Base-by-base conservation (phyloP, 2,113 vertebrate genomes). In the Nycticryphes semicollaris region DNA sequence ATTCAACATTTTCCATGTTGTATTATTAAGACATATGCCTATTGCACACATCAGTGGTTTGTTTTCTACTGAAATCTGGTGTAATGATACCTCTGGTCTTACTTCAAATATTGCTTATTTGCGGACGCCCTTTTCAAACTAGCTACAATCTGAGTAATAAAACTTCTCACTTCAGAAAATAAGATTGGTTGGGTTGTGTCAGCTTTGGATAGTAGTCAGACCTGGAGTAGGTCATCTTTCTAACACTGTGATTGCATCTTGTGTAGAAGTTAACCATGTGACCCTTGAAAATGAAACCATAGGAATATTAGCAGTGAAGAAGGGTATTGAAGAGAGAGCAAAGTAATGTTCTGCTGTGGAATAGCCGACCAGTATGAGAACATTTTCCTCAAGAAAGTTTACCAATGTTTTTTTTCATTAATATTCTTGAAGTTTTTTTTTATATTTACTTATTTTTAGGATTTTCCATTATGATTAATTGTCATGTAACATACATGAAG, bases 31-130 rank as follows among this genome's bases (percentile, higher is more conserved):
- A 89, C 3, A 2, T 0, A 3, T 77, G 35, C 69, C 31, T 51
- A 5, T 30, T 59, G 23, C 20, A 47, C 17, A 24, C 20, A 47
- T 64, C 56, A 74, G 1, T 39, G 0, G 0, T 67, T 35, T 81
- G 37, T 78, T 81, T 76, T 78, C 39, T 62, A 0, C 35, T 41
- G 62, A 70, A 93, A 27, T 64, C n/a, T 9, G 4, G 3, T 59
- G 51, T 84, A 69, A 22, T 4, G 3, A 45, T 80, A 37, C 14
- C 23, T 39, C 17, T 8, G 20, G 24, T 10, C 24, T 62, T 51
- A 84, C 45, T 90, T 66, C 66, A 80, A 62, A 85, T 22, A 12
- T 76, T 68, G 10, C 12, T 84, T 85, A 14, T 47, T 81, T 57
- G 37, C 45, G 62, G 12, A 24, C 69, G 45, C 60, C 12, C 41